phyloP scores from a whole-genome alignment of 2,888 invertebrate species.

The Mesorhabditis spiculigera region DNA sequence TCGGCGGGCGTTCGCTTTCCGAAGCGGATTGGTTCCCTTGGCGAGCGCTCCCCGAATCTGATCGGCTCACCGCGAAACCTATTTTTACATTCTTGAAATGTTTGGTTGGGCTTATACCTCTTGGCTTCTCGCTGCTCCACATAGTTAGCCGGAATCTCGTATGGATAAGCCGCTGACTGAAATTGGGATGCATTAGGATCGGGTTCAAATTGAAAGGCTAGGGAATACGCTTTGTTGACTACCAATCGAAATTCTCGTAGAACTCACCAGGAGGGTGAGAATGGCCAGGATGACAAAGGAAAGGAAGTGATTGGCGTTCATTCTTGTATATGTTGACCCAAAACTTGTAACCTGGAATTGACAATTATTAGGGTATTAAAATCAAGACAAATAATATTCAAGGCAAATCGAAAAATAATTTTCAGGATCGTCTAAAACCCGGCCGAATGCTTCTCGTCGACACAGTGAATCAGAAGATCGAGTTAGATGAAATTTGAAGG shows the following conservation, averaged over 20 bases:
- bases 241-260: neutral
- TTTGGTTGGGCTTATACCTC: neutral
- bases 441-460: constrained; percentile 97
- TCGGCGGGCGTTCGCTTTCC: constrained; percentile 23
- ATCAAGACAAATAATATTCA: neutral
- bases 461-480: constrained; percentile 79
- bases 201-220: neutral
- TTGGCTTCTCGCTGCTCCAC: neutral
- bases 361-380: neutral
- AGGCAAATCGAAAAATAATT: constrained; percentile 34
- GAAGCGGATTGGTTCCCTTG: constrained; percentile 54
- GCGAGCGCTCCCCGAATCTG: constrained; percentile 53
- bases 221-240: neutral
- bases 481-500: constrained; percentile 90
- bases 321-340: constrained; percentile 9
- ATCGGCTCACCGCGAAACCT: constrained; percentile 47
- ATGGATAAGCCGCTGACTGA: neutral
- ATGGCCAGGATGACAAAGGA: constrained; percentile 20
- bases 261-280: constrained; percentile 23
- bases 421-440: constrained; percentile 89
- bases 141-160: neutral
- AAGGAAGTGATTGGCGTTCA: constrained; percentile 21
- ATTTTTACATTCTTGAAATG: constrained; percentile 6
- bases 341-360: neutral
- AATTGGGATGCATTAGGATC: neutral